Evolutionary conservation across 2,888 invertebrate species (phyloP).

Genomic region (Drosophila recens): DNA sequence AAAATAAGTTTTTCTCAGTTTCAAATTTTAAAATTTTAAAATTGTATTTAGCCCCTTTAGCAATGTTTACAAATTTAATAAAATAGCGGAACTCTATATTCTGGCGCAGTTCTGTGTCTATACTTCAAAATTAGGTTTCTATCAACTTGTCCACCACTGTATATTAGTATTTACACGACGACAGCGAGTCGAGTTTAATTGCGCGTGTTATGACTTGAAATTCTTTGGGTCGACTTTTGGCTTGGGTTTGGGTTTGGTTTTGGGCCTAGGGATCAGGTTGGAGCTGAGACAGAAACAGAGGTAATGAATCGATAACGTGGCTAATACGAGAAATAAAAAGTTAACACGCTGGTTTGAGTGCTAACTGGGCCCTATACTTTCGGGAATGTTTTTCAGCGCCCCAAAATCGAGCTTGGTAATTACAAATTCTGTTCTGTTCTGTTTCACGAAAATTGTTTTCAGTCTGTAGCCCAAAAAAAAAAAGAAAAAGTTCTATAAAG

Average conservation of each 20-base stretch:
- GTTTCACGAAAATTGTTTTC: conserved; percentile 38
- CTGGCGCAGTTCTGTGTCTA: background rate
- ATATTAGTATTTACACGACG: conserved; percentile 55
- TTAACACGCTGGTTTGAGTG: conserved; percentile 18
- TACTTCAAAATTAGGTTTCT: conserved; percentile 38
- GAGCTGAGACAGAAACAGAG: conserved; percentile 7
- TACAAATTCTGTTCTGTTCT: conserved; percentile 24
- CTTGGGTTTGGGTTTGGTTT: background rate
- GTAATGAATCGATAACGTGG: conserved; percentile 58
- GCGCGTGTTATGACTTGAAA: conserved; percentile 61
- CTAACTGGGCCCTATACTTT: conserved; percentile 6
- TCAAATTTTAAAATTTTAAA: too few species aligned
- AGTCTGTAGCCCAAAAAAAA: conserved; percentile 3
- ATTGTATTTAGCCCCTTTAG: too few species aligned
- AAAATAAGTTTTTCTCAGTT: too few species aligned
- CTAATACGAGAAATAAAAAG: conserved; percentile 35
- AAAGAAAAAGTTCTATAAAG: conserved; percentile 33
- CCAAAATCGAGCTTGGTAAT: conserved; percentile 24
- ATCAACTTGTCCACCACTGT: too few species aligned
- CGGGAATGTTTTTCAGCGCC: conserved; percentile 30
- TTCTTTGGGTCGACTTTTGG: conserved; percentile 24
- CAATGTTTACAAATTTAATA: too few species aligned
- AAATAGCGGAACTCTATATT: too few species aligned
- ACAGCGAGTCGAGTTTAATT: conserved; percentile 61
- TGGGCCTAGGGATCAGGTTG: background rate